Base-by-base conservation (phyloP, 2,113 vertebrate genomes). In the Macquaria australasica region DNA sequence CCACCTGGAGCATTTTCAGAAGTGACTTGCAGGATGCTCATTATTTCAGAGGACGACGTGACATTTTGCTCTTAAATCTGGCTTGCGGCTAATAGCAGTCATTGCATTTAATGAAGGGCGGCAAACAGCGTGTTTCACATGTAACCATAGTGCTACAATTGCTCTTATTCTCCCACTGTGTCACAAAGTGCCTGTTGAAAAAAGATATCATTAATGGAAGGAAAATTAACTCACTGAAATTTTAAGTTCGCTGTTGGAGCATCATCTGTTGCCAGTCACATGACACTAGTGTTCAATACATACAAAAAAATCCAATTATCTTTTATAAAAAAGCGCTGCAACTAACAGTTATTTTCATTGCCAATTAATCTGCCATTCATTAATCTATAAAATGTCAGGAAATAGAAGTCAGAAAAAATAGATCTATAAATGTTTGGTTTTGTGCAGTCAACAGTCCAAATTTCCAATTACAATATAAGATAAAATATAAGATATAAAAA, bases 91-190 rank as follows among this genome's bases (percentile, higher is more conserved):
- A 76, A 83, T 64, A 74, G 69, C 73, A 59, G 64, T 60, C 73
- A 31, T 67, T 71, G 66, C 28, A 31, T 77, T 82, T 80, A 85
- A 90, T 77, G 41, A 85, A 63, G 12, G 73, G 18, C 39, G 16
- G 34, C 55, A 79, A 81, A 73, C 84, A 82, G 68, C 43, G 9
- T 15, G 8, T 70, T 51, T 63, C 12, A 39, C n/a, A 0, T 76
- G 39, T 31, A 31, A 2, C 14, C 41, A 43, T 72, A 86, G 53
- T 51, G 41, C 51, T 20, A 12, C n/a, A 5, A 58, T 58, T n/a
- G 39, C 51, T 68, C 59, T 73, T 72, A 55, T 55, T 73, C 37
- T 55, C 25, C 28, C 41, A 31, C 25, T 20, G 53, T 39, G 23
- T 20, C 41, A 34, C n/a, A 78, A 34, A 45, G 31, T 43, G 64